A percentile compares a stretch with the other conserved stretches of the same genome.
Evolutionary conservation across 2,888 invertebrate genomes (phyloP).

Genomic region (Dryadula phaetusa): DNA sequence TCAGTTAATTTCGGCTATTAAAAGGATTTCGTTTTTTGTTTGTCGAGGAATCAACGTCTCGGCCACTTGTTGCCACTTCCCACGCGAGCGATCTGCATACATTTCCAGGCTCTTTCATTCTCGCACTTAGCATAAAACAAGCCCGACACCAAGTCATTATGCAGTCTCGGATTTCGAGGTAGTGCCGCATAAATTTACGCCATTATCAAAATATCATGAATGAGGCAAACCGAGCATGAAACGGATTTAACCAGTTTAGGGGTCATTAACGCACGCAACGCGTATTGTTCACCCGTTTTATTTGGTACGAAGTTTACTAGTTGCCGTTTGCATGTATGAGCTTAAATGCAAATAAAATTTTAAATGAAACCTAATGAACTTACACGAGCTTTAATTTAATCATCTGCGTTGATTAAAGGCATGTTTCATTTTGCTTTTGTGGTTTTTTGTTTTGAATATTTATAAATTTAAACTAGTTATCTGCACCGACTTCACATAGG

Average conservation of each 20-base stretch:
- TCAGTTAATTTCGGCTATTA: slow-evolving; percentile 63
- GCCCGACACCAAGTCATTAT: slow-evolving; percentile 79
- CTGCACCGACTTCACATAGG: background rate
- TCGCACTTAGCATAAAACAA: slow-evolving; percentile 82
- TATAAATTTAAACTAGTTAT: slow-evolving; percentile 5
- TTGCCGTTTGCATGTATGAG: slow-evolving; percentile 29
- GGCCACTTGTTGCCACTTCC: slow-evolving; percentile 82
- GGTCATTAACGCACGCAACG: slow-evolving; percentile 79
- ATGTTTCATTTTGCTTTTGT: slow-evolving; percentile 16
- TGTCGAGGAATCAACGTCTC: slow-evolving; percentile 61
- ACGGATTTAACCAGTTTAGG: slow-evolving; percentile 71
- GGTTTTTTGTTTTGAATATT: slow-evolving; percentile 13
- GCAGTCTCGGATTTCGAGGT: slow-evolving; percentile 78
- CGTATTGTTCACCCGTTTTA: slow-evolving; percentile 55
- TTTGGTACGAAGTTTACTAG: slow-evolving; percentile 48
- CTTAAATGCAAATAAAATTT: slow-evolving; percentile 30
- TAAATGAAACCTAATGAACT: slow-evolving; percentile 26
- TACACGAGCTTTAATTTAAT: slow-evolving; percentile 24
- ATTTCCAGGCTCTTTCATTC: slow-evolving; percentile 78
- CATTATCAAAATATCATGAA: slow-evolving; percentile 82
- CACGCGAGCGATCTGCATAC: slow-evolving; percentile 81
- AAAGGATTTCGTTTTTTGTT: slow-evolving; percentile 60
- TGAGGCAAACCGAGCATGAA: slow-evolving; percentile 72
- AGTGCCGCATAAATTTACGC: slow-evolving; percentile 77
- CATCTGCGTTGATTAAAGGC: slow-evolving; percentile 20